Conservation (phyloP, 1,140 invertebrate genomes). For the Diuraphis noxia region DNA sequence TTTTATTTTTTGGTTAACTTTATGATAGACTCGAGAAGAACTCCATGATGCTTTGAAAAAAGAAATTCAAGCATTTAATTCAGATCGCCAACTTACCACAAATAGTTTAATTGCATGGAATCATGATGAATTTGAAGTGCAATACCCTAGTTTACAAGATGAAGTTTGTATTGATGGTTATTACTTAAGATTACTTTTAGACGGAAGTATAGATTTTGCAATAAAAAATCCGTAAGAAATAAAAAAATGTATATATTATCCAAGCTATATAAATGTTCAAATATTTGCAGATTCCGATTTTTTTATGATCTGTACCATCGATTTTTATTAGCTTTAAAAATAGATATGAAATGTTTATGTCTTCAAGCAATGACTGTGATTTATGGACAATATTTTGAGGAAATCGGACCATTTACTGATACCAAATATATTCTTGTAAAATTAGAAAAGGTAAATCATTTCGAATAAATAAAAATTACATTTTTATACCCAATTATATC, state of each 20-base stretch:
- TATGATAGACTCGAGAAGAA: slow-evolving; percentile 87
- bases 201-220: slow-evolving; percentile 85
- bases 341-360: slow-evolving; percentile 94
- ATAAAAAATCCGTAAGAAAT: slow-evolving; percentile 81
- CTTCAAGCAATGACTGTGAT: slow-evolving; percentile 97
- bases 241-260: background rate
- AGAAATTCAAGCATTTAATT: slow-evolving; percentile 87
- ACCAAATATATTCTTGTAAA: slow-evolving; percentile 95
- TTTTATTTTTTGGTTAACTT: slow-evolving; percentile 32
- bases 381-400: slow-evolving; percentile 92
- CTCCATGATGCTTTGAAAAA: slow-evolving; percentile 88
- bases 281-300: slow-evolving; percentile 81
- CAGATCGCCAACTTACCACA: slow-evolving; percentile 86
- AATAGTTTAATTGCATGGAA: slow-evolving; percentile 92
- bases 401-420: slow-evolving; percentile 96
- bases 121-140: slow-evolving; percentile 94
- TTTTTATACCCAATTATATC: background rate
- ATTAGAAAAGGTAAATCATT: slow-evolving; percentile 78
- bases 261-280: background rate
- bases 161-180: slow-evolving; percentile 99
- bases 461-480: background rate
- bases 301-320: slow-evolving; percentile 99
- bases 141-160: slow-evolving; percentile 89
- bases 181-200: slow-evolving; percentile 90
- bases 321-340: slow-evolving; percentile 87